Evolutionary conservation across 1,140 invertebrate species (phyloP).

Genomic region (Anoplophora glabripennis): DNA sequence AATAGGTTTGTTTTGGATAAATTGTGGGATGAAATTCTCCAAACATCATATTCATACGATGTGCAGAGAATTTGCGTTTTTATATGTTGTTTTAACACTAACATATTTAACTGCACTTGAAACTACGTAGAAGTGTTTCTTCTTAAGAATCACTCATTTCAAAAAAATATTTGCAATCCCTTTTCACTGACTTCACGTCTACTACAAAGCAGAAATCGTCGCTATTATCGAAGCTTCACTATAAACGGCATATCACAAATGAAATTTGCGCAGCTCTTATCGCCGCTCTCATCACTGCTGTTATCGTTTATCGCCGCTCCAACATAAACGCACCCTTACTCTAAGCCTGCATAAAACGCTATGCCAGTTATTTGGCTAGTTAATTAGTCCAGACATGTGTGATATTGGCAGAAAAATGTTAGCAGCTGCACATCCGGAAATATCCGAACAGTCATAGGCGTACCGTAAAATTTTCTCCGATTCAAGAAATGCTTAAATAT

Average conservation of each 20-base stretch:
- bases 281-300: constrained; percentile 4
- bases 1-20: no score
- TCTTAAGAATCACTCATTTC: not conserved
- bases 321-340: not conserved
- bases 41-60: not conserved
- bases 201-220: no score
- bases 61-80: not conserved
- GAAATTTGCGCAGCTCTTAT: not conserved
- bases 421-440: no score
- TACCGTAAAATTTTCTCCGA: no score
- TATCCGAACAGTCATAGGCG: no score
- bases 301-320: constrained; percentile 6
- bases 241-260: not conserved
- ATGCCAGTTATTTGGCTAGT: no score
- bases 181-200: not conserved
- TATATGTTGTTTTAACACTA: not conserved
- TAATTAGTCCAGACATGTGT: no score
- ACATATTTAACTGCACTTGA: constrained; percentile 1
- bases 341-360: no score
- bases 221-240: no score
- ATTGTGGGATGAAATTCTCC: no score
- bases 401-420: no score
- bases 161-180: not conserved
- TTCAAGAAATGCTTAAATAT: no score
- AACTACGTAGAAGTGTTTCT: not conserved